These are phyloP conservation scores for Cantharis rufa DNA, from an alignment of 2,888 invertebrate genomes.

Conservation along the genomic window DNA sequence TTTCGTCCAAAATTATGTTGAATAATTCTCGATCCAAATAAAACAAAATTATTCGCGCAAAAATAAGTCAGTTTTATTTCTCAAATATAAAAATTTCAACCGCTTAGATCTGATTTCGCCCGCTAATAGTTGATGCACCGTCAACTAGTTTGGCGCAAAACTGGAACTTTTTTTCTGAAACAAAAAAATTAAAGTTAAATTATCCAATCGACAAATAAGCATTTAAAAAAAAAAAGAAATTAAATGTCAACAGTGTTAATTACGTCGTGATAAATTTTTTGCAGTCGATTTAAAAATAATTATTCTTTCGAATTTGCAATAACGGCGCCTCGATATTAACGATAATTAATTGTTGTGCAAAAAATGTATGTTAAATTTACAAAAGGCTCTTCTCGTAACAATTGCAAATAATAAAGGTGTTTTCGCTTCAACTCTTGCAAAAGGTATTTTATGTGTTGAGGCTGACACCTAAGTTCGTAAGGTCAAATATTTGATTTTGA, in stretches of 20 bases:
- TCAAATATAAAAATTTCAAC: too few relatives aligned
- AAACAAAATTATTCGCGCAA: too few relatives aligned
- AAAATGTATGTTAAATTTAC: background rate
- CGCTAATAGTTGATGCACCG: too few relatives aligned
- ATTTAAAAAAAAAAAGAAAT: background rate
- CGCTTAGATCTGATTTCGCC: too few relatives aligned
- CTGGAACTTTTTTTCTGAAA: too few relatives aligned
- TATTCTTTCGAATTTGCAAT: background rate
- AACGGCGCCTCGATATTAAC: background rate
- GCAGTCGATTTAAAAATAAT: background rate
- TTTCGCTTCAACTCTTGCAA: conserved; percentile 7
- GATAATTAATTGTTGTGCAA: background rate
- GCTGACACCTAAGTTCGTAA: conserved; percentile 23
- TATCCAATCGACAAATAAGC: too few relatives aligned
- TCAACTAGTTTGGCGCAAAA: too few relatives aligned
- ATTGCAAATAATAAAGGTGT: conserved; percentile 12
- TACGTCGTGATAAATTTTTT: background rate
- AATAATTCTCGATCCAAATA: too few relatives aligned
- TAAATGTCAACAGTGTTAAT: background rate
- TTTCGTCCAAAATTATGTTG: too few relatives aligned
- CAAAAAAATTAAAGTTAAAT: too few relatives aligned
- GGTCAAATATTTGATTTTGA: conserved; percentile 29
- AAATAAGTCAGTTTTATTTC: too few relatives aligned
- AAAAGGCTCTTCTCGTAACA: background rate
- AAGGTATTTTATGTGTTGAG: conserved; percentile 16